Base-by-base conservation (phyloP, 2,888 invertebrate genomes). In the Hofmannophila pseudospretella region DNA sequence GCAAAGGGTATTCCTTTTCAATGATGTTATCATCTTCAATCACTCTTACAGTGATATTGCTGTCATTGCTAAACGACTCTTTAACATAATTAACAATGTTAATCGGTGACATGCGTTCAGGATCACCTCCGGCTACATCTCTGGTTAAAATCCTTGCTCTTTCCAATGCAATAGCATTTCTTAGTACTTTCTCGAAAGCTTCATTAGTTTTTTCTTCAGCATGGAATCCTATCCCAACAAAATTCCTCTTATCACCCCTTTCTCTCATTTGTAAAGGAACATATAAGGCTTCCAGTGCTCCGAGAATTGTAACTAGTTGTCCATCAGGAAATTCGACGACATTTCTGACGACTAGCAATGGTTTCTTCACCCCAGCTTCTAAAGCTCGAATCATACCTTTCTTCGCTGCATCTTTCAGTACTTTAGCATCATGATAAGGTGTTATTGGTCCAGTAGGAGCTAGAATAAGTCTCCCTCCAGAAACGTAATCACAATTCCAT, bases 251-350 rank as follows among this genome's bases (percentile, higher is more conserved):
- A 42, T 88, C 89, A 1, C 88, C 86, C 0, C 88, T 84, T 71
- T 96, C 95, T 39, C 95, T 86, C 7, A 92, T 78, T 68, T 95
- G 94, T 19, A 96, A 54, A 1, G 95, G 94, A 61, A 94, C 92
- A 87, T 98, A 98, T 10, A 97, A 85, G 8, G 93, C 94, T 73
- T 97, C 94, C 10, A 98, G 78, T 0, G 94, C 96, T 1, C 97
- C 98, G 1, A 99, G 88, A 1, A 97, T 85, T 1, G 93, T 89
- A 1, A 96, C 95, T 27, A 96, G 67, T 36, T 93, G 92, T 13
- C 93, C 92, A 55, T 96, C 91, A 3, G 90, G 89, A 66, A 93
- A 97, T 8, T 88, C 85, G 0, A 88, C 76, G 28, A 89, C 89
- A 31, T 91, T 89, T 28, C 93, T 90, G 1, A 94, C 87, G 1